Evolutionary conservation across 2,797 vertebrate species (phyloP).

Genomic region (Hypotaenidia okinawae): DNA sequence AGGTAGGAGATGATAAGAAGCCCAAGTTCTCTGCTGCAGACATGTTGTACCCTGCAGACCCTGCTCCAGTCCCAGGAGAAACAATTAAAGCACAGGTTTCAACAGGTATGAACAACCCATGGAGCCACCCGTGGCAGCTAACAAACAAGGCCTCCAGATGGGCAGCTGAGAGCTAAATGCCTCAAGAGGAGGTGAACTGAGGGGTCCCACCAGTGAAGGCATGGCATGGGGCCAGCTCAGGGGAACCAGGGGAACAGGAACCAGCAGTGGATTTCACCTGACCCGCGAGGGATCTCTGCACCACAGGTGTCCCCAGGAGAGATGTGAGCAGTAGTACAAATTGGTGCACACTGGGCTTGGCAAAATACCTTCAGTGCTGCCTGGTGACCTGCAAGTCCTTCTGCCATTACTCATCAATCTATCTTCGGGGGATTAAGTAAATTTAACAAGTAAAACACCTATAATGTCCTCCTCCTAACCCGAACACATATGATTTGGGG

Average conservation of each 20-base stretch:
- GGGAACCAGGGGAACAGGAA: background rate
- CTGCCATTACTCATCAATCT: background rate
- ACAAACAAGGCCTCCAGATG: background rate
- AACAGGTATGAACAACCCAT: background rate
- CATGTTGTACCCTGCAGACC: background rate
- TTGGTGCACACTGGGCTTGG: background rate
- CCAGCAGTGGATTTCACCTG: accelerated
- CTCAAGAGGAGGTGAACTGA: background rate
- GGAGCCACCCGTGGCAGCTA: background rate
- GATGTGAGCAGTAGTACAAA: accelerated
- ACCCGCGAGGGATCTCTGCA: background rate
- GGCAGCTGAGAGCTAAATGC: background rate
- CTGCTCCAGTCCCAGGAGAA: background rate
- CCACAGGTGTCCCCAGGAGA: accelerated
- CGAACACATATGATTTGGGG: background rate
- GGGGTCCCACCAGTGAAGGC: background rate
- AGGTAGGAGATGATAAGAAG: background rate
- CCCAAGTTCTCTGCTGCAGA: background rate
- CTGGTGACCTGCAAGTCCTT: background rate
- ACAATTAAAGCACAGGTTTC: background rate
- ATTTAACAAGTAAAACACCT: background rate
- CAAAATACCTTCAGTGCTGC: background rate
- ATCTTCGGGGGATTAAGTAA: background rate
- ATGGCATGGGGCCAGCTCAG: background rate
- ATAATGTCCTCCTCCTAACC: background rate